Percentiles rank a stretch among this genome's conserved stretches.
Conservation (phyloP, 2,797 vertebrate species). For the Loriculus beryllinus region DNA sequence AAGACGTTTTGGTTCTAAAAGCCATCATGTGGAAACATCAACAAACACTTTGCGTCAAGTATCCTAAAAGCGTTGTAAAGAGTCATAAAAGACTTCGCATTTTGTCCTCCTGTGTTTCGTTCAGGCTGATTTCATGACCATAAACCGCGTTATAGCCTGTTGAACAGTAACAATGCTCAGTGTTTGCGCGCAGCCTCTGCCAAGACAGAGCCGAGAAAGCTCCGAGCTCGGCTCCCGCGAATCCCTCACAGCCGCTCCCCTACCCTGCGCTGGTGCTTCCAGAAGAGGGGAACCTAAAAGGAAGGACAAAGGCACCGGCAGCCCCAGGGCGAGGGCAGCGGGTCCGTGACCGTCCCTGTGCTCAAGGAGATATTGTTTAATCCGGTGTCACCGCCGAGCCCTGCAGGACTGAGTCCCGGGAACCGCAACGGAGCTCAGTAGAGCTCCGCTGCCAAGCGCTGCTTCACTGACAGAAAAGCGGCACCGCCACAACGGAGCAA, state of each 20-base stretch:
- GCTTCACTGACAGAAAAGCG: no score
- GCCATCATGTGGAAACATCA: neutral
- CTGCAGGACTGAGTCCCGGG: neutral
- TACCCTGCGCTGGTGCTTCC: neutral
- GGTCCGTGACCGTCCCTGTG: neutral
- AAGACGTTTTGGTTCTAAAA: neutral
- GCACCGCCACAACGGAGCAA: neutral
- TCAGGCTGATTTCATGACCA: neutral
- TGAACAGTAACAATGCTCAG: neutral
- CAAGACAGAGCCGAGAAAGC: neutral
- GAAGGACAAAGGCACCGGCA: neutral
- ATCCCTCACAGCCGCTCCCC: neutral
- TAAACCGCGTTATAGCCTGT: rapidly evolving
- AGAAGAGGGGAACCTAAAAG: neutral
- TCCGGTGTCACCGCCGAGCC: neutral
- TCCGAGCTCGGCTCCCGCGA: rapidly evolving
- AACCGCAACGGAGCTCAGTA: no score
- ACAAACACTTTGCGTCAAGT: neutral
- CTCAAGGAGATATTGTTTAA: neutral
- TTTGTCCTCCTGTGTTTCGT: neutral
- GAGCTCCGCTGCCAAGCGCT: neutral
- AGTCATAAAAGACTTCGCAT: neutral
- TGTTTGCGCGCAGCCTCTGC: rapidly evolving
- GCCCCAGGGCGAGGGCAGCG: neutral
- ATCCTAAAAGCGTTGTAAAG: rapidly evolving